Conservation (phyloP, 2,113 vertebrate species). For the Petroica traversi region DNA sequence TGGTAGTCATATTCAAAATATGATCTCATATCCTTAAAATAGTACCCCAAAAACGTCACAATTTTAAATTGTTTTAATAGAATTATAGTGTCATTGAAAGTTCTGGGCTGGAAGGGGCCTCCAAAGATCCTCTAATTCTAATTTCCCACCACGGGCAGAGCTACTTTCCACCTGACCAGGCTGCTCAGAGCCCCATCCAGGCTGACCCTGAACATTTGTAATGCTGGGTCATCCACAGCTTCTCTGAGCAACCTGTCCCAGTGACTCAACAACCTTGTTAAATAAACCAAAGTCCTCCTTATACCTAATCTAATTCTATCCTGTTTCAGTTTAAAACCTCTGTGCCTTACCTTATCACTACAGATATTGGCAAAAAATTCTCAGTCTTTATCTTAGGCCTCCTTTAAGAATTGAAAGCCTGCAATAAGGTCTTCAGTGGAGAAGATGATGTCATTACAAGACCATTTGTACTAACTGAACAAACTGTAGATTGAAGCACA, state of each 20-base stretch:
- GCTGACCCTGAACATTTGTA: background rate
- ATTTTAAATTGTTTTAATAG: background rate
- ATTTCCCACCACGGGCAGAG: background rate
- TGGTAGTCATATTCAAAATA: background rate
- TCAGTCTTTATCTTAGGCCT: background rate
- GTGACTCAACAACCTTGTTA: too few relatives aligned
- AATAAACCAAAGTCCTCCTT: too few relatives aligned
- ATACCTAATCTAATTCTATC: too few relatives aligned
- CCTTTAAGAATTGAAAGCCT: background rate
- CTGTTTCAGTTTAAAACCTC: background rate
- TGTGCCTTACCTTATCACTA: background rate
- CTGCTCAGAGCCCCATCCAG: background rate
- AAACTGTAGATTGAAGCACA: background rate
- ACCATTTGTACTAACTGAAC: background rate
- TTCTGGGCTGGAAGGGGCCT: background rate
- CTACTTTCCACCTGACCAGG: background rate
- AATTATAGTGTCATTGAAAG: background rate
- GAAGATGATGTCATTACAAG: background rate
- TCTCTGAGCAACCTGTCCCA: too few relatives aligned
- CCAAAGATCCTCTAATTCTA: background rate
- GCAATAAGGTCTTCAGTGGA: background rate
- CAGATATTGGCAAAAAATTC: background rate
- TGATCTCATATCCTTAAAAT: background rate
- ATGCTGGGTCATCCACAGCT: too few relatives aligned
- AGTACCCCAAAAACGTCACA: background rate